These are phyloP conservation scores for Epinephelus moara DNA, from an alignment of 2,113 vertebrate species.

Conservation along the genomic window DNA sequence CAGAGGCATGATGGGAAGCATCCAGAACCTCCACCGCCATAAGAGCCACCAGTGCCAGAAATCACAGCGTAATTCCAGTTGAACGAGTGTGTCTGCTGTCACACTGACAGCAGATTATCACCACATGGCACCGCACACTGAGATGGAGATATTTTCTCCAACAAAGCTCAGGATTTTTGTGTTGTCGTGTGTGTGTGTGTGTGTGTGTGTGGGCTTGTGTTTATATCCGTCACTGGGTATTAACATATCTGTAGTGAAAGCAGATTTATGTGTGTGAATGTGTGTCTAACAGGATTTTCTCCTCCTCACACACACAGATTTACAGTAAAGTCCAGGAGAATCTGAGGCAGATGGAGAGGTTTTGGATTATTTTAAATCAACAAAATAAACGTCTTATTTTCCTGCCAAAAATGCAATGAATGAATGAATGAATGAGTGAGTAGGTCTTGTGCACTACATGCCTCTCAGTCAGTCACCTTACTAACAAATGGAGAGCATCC, in stretches of 20 bases:
- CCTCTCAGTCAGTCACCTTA: background rate
- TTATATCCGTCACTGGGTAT: background rate
- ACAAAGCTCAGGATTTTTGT: background rate
- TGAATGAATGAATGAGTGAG: background rate
- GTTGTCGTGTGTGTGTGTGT: background rate
- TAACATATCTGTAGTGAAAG: slow-evolving; percentile 1
- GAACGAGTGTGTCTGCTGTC: background rate
- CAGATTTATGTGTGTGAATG: slow-evolving; percentile 7
- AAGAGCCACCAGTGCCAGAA: background rate
- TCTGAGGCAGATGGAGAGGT: background rate
- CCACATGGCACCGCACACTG: background rate
- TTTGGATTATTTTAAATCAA: background rate
- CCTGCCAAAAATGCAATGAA: background rate
- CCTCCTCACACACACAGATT: background rate
- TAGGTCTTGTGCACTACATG: background rate
- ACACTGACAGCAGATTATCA: slow-evolving; percentile 24
- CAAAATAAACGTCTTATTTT: background rate
- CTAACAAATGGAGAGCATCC: background rate
- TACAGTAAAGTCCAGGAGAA: background rate
- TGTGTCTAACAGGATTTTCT: slow-evolving; percentile 39
- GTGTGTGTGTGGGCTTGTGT: slow-evolving; percentile 25
- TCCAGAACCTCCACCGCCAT: background rate
- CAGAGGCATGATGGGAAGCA: slow-evolving; percentile 22
- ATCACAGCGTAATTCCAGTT: background rate
- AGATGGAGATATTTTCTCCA: background rate